A percentile compares a stretch with the other conserved stretches of the same genome.
phyloP scores from a whole-genome alignment of 1,140 invertebrate genomes.

The Scaptomyza hsui region DNA sequence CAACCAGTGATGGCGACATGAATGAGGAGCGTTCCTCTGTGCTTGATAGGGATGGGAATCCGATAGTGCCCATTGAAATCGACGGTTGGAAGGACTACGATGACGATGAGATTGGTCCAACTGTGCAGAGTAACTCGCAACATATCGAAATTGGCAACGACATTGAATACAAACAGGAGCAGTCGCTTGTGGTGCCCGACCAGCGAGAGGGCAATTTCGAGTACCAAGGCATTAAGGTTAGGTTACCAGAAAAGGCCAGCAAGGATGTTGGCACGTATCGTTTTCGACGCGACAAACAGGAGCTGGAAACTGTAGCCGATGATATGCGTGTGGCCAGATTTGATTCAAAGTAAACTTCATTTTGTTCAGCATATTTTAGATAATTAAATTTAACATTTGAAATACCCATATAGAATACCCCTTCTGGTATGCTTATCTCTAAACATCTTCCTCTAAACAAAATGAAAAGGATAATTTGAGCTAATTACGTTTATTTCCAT shows the following conservation, averaged over 20 bases:
- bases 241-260: constrained; percentile 41
- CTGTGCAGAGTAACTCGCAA: constrained; percentile 35
- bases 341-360: constrained; percentile 40
- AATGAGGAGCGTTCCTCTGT: background rate
- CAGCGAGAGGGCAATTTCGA: constrained; percentile 44
- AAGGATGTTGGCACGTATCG: constrained; percentile 66
- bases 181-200: constrained; percentile 48
- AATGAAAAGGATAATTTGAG: background rate
- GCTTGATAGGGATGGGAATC: constrained; percentile 40
- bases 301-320: constrained; percentile 49
- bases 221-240: constrained; percentile 66
- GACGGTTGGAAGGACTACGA: constrained; percentile 60
- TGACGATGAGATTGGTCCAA: constrained; percentile 37
- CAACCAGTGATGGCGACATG: background rate
- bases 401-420: no score
- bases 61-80: constrained; percentile 62
- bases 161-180: constrained; percentile 54
- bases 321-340: constrained; percentile 60
- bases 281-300: constrained; percentile 58
- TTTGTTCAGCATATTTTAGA: background rate
- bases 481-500: constrained; percentile 36
- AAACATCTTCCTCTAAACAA: no score
- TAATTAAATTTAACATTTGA: background rate
- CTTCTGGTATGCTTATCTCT: no score
- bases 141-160: constrained; percentile 60